These are phyloP conservation scores for Zoroaster sp. DNA, from an alignment of 53 echinoderm and acorn worm genomes.

Conservation along the genomic window DNA sequence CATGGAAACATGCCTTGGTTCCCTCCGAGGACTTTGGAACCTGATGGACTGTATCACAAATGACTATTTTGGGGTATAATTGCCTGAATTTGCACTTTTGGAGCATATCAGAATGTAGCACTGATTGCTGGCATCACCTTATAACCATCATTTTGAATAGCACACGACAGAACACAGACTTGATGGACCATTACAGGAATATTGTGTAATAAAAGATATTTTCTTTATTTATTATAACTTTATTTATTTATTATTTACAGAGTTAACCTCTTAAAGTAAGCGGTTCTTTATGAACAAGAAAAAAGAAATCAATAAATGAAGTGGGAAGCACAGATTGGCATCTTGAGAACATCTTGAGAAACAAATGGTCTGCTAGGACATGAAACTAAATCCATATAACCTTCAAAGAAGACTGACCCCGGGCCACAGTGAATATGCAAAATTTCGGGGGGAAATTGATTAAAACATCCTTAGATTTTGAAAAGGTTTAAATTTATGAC, in stretches of 20 bases:
- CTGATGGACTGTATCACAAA: background rate
- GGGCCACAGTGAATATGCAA: too few relatives aligned
- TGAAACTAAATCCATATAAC: background rate
- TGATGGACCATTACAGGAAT: background rate
- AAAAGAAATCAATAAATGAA: background rate
- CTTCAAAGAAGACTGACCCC: too few relatives aligned
- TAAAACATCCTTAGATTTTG: too few relatives aligned
- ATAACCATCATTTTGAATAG: too few relatives aligned
- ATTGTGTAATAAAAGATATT: background rate
- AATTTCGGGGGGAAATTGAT: too few relatives aligned
- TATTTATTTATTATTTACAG: background rate
- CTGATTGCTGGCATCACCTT: background rate
- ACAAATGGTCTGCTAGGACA: too few relatives aligned
- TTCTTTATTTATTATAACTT: background rate
- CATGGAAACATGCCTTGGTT: background rate
- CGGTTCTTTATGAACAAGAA: background rate
- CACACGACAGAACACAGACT: background rate
- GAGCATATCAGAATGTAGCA: background rate
- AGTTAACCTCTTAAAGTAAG: background rate
- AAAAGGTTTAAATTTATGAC: too few relatives aligned
- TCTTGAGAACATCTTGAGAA: too few relatives aligned
- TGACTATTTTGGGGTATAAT: background rate
- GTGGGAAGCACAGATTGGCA: background rate
- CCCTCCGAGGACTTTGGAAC: background rate
- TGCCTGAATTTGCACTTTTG: background rate